phyloP scores from a whole-genome alignment of 2,113 vertebrate species.

The Malurus cyaneus region DNA sequence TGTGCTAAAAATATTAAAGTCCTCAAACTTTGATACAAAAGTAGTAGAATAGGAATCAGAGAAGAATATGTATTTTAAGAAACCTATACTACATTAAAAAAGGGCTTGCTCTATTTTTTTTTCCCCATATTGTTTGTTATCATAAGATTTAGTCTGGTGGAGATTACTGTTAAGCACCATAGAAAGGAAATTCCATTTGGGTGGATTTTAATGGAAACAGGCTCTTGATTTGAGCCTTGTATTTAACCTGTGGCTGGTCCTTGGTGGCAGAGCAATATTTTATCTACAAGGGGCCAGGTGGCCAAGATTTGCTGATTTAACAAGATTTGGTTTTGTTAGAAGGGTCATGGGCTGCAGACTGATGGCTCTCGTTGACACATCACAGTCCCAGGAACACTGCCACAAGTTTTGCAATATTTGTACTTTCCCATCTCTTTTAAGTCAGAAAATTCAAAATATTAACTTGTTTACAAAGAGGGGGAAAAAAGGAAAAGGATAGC shows the following conservation, averaged over 20 bases:
- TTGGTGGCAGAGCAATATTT: neutral
- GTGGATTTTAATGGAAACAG: neutral
- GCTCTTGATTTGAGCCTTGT: neutral
- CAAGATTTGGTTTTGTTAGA: neutral
- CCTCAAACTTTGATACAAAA: neutral
- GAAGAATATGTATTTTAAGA: neutral
- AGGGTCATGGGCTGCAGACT: neutral
- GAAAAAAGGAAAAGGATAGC: neutral
- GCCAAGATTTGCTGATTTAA: constrained; percentile 1
- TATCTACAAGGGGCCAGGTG: neutral
- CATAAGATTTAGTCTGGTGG: neutral
- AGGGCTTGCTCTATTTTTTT: neutral
- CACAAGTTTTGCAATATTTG: constrained; percentile 39
- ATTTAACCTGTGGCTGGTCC: neutral
- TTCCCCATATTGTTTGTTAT: neutral
- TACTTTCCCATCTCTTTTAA: constrained; percentile 6
- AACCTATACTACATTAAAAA: neutral
- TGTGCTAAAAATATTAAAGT: neutral
- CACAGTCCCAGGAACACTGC: neutral
- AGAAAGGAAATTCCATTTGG: neutral
- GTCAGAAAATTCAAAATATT: neutral
- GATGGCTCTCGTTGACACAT: neutral
- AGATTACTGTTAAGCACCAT: neutral
- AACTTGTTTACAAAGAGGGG: neutral
- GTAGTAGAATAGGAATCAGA: neutral